Base-by-base conservation (phyloP, 2,113 vertebrate species). In the Anser brachyrhynchus region DNA sequence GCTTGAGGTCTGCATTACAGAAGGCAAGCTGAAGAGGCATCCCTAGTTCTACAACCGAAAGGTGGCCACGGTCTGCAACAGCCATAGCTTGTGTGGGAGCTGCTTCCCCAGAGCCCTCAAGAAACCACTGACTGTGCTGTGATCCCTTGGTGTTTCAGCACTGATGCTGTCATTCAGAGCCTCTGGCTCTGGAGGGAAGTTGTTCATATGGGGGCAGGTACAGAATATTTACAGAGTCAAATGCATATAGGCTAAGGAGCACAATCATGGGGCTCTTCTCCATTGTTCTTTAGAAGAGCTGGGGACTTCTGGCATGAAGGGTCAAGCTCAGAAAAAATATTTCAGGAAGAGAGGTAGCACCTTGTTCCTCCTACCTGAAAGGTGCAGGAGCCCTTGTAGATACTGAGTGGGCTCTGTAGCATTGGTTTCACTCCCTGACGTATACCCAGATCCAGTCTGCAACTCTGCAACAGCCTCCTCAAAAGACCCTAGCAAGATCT, bases 21-120 rank as follows among this genome's bases (percentile, higher is more conserved):
- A 66, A 83, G 65, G 5, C 15, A 80, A 74, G 20, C 4, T 0
- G 0, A 89, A 35, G 25, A 86, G 33, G 9, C 0, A 0, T 75
- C n/a, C 25, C 3, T 77, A 29, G 3, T 51, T 64, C 21, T 59
- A 61, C 6, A 31, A 1, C 7, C 6, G 6, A 67, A 81, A 77
- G 39, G 15, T 29, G 4, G 3, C 10, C 39, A 1, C 17, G 55
- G 13, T 22, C 35, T 62, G 9, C 14, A 18, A 49, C 37, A 41
- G 8, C 33, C 3, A 0, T 21, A 6, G 26, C 15, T 87, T 81
- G 31, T 72, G 51, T 71, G 18, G 75, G 5, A 88, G 7, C 2
- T 86, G 8, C 23, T 84, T 94, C 37, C 49, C 28, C 18, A 76
- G 37, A 89, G 3, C 9, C 16, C 13, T 22, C 31, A 10, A 80